These are phyloP conservation scores for Nothoprocta pentlandii DNA, from an alignment of 2,113 vertebrate genomes.

Conservation along the genomic window DNA sequence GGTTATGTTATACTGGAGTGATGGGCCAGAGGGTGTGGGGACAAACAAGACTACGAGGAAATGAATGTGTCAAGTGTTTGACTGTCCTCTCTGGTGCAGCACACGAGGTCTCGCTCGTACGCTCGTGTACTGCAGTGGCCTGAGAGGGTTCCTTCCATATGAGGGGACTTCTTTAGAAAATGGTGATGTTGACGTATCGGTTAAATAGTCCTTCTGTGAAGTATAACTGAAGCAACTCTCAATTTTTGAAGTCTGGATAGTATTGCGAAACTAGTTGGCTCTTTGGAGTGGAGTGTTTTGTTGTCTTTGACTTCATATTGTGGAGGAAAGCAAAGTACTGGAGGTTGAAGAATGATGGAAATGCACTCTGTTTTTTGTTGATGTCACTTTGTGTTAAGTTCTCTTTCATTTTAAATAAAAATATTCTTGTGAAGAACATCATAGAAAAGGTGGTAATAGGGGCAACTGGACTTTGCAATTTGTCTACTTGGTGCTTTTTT, in stretches of 20 bases:
- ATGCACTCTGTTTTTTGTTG: neutral
- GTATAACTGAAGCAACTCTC: neutral
- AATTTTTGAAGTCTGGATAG: neutral
- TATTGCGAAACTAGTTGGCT: neutral
- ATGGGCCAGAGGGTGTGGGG: accelerated
- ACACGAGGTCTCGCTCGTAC: accelerated
- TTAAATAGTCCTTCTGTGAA: neutral
- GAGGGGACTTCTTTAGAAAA: neutral
- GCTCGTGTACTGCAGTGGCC: accelerated
- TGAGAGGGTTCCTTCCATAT: neutral
- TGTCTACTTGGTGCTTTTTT: neutral
- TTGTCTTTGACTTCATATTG: neutral
- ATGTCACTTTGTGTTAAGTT: neutral
- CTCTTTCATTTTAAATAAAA: neutral
- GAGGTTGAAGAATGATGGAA: neutral
- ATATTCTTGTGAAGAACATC: neutral
- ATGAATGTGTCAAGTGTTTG: neutral
- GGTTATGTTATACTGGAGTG: neutral
- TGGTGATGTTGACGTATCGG: neutral
- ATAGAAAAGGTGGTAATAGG: neutral
- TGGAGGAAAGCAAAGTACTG: accelerated
- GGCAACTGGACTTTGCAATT: neutral
- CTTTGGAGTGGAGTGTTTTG: neutral
- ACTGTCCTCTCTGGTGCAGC: neutral
- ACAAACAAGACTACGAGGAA: neutral